Evolutionary conservation across 2,113 vertebrate genomes (phyloP).

Genomic region (Platysternon megacephalum): DNA sequence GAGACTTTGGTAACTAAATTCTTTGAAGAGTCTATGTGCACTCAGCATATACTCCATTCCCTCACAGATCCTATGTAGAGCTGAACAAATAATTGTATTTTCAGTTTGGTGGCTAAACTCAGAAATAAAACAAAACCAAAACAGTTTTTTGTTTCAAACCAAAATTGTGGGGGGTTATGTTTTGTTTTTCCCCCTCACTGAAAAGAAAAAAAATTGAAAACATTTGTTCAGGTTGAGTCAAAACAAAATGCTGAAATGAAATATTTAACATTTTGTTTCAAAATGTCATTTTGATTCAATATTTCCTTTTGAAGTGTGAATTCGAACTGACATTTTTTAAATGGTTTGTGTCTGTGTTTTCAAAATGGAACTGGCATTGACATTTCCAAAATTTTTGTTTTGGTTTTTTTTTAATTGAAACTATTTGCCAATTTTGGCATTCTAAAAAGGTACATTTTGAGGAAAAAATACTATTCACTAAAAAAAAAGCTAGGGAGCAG

Average conservation of each 20-base stretch:
- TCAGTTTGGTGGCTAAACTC: not conserved
- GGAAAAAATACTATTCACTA: not conserved
- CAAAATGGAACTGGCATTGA: not conserved
- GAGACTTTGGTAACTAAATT: not conserved
- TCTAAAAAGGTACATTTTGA: not conserved
- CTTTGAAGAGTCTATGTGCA: not conserved
- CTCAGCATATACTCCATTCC: accelerated
- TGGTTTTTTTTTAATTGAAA: not conserved
- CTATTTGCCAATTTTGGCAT: not conserved
- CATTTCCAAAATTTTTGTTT: too few species aligned
- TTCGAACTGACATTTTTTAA: not conserved
- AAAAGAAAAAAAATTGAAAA: not conserved
- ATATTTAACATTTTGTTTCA: not conserved
- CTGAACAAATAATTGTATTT: not conserved
- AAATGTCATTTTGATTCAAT: not conserved
- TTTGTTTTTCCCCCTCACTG: not conserved
- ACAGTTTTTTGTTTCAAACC: not conserved
- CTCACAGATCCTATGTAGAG: not conserved
- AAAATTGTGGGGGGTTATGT: not conserved
- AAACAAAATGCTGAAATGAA: not conserved
- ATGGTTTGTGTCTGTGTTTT: not conserved
- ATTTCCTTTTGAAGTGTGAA: not conserved
- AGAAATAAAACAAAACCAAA: not conserved
- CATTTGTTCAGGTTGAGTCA: not conserved
- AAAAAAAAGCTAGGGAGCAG: not conserved